Conservation (phyloP, 2,797 vertebrate genomes). For the Erpetoichthys calabaricus region DNA sequence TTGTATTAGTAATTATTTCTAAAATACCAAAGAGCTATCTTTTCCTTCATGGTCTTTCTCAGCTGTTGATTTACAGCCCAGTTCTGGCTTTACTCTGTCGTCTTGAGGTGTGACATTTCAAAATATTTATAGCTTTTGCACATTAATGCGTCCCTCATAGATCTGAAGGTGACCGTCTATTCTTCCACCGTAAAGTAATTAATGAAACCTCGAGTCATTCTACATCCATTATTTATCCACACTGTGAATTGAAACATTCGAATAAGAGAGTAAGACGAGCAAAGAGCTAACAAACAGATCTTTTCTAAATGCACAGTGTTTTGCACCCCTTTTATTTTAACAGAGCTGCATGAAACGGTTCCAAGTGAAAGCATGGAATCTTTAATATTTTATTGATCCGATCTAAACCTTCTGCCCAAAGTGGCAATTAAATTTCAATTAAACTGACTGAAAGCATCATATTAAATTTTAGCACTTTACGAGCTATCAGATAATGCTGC, state of each 20-base stretch:
- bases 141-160: slow-evolving; percentile 87
- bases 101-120: slow-evolving; percentile 98
- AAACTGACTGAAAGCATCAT: slow-evolving; percentile 99
- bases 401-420: slow-evolving; percentile 99
- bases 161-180: slow-evolving; percentile 96
- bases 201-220: slow-evolving; percentile 73
- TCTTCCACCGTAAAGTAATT: slow-evolving; percentile 80
- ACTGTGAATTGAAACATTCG: slow-evolving; percentile 45
- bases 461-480: slow-evolving; percentile 99
- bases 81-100: slow-evolving; percentile 84
- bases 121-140: slow-evolving; percentile 99
- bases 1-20: slow-evolving; percentile 99
- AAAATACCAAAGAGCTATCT: slow-evolving; percentile 99
- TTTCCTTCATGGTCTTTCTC: slow-evolving; percentile 78
- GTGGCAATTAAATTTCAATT: slow-evolving; percentile 99
- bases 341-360: slow-evolving; percentile 50
- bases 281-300: slow-evolving; percentile 60
- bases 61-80: slow-evolving; percentile 74
- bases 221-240: slow-evolving; percentile 72
- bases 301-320: slow-evolving; percentile 43
- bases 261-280: slow-evolving; percentile 45
- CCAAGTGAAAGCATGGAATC: slow-evolving; percentile 76
- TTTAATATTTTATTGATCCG: slow-evolving; percentile 99
- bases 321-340: slow-evolving; percentile 18
- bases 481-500: slow-evolving; percentile 97